A percentile compares a stretch with the other conserved stretches of the same genome.
Evolutionary conservation across 1,140 invertebrate genomes (phyloP).

Genomic region (Xylocopa sonorina): DNA sequence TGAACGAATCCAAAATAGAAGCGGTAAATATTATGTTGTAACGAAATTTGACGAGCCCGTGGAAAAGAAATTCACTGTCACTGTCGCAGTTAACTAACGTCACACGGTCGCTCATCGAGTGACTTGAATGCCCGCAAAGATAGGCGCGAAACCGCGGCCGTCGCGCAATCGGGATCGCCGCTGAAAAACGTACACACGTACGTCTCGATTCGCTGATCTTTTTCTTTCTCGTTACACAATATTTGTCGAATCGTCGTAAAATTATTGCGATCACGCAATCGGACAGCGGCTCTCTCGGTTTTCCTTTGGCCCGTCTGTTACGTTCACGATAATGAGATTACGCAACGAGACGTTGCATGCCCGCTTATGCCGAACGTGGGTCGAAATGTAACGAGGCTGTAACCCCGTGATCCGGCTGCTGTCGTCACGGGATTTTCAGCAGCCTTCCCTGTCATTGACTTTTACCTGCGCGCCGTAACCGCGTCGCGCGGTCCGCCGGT

Average conservation of each 20-base stretch:
- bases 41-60: no score
- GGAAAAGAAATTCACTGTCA: neutral
- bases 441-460: conserved; percentile 6
- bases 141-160: neutral
- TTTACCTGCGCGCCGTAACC: neutral
- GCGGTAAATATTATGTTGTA: no score
- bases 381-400: conserved; percentile 35
- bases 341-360: conserved; percentile 16
- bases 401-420: neutral
- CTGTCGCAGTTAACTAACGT: neutral
- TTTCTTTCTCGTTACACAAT: conserved; percentile 29
- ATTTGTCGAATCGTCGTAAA: conserved; percentile 15
- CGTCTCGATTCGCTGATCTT: conserved; percentile 34
- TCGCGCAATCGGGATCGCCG: no score
- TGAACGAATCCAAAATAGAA: neutral
- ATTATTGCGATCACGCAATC: conserved; percentile 10
- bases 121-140: neutral
- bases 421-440: neutral
- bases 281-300: neutral
- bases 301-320: conserved; percentile 11
- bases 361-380: conserved; percentile 14
- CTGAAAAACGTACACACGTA: neutral
- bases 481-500: no score
- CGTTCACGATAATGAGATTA: conserved; percentile 49
- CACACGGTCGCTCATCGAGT: neutral